Percentiles rank a stretch among this genome's conserved stretches.
phyloP scores from a whole-genome alignment of 2,113 vertebrate species.

The Misgurnus anguillicaudatus region DNA sequence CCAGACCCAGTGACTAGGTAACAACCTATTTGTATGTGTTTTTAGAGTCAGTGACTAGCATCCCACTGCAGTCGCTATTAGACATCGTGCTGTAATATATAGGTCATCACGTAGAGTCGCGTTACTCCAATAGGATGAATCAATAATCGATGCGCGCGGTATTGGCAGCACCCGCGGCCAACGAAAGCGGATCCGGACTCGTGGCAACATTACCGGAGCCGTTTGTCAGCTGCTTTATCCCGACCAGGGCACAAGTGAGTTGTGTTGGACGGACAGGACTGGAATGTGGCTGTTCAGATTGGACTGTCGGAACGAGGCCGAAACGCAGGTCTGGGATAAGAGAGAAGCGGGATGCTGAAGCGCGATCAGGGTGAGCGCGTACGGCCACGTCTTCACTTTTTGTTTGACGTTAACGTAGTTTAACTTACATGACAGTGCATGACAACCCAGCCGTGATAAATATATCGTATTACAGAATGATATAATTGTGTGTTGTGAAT shows the following conservation, averaged over 20 bases:
- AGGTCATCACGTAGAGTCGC: too few relatives aligned
- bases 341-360: conserved; percentile 35
- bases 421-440: not conserved
- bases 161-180: conserved; percentile 5
- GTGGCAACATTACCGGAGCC: not conserved
- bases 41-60: not conserved
- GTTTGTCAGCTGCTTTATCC: not conserved
- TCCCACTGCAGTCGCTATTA: not conserved
- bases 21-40: conserved; percentile 32
- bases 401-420: not conserved
- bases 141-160: not conserved
- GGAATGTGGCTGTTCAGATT: conserved; percentile 26
- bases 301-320: conserved; percentile 24
- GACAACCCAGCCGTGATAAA: not conserved
- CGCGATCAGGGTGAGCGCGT: conserved; percentile 34
- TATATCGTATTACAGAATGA: not conserved
- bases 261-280: not conserved
- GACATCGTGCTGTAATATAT: not conserved
- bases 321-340: conserved; percentile 30
- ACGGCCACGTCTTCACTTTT: not conserved
- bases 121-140: not conserved
- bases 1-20: conserved; percentile 9
- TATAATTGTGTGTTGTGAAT: not conserved
- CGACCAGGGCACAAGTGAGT: not conserved
- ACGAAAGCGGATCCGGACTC: conserved; percentile 12